Base-by-base conservation (phyloP, 30 jellyfish, hydroid and myxozoan genomes). In the Hydractinia symbiolongicarpus region DNA sequence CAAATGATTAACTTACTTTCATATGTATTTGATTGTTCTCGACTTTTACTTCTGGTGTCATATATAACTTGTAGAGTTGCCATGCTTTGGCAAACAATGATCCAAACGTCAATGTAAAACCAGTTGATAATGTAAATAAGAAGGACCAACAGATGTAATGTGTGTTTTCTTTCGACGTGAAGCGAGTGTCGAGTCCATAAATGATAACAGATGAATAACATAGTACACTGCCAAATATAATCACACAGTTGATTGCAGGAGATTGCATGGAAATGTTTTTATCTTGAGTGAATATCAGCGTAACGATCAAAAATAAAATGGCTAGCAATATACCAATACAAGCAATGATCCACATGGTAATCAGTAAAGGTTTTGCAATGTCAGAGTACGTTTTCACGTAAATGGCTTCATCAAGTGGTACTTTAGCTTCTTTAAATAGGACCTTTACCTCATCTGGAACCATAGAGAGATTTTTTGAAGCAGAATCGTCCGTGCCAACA, bases 51-150 rank as follows among this genome's bases (percentile, higher is more conserved):
- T 64, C 74, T 6, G 74, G 94, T 30, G 96, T 90, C 14, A 90
- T 84, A 79, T 81, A 89, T 14, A 84, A 83, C 58, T 84, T 89
- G 73, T 89, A 84, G 4, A 89, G 90, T 66, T 91, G 58, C 96
- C 96, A 89, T 54, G 96, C 79, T 58, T 89, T 89, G 54, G 94
- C 79, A 51, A 89, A 89, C 83, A 89, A 73, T 13, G 95, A 90
- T 5, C 96, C 96, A 60, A 89, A 89, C 8, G 91, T 81, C 68
- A 89, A 62, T 5, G 96, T 89, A 56, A 89, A 89, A 20, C 96
- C 96, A 73, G 84, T 71, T 10, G 88, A 61, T 76, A 89, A 53
- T 14, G 87, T 74, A 88, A 90, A 79, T 1, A 68, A 78, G 61
- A 84, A 83, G 17, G 60, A 81, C 94, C 81, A 82, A 19, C 55